phyloP scores from a whole-genome alignment of 2,888 invertebrate species.

The Melitaea athalia region DNA sequence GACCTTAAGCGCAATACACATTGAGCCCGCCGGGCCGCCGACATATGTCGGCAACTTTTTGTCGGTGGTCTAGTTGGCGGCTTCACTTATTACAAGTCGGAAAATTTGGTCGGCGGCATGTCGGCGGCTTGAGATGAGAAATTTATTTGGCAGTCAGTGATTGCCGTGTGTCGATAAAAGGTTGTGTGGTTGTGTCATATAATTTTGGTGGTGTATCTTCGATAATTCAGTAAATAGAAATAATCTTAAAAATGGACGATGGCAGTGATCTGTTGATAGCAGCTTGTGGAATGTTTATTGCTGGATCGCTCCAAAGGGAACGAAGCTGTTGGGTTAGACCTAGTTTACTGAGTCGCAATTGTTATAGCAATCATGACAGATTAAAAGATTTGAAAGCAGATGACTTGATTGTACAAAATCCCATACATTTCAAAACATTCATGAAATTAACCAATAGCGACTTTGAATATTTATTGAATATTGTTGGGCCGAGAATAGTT shows the following conservation, averaged over 20 bases:
- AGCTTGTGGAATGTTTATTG: not conserved
- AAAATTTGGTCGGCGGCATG: conserved; percentile 13
- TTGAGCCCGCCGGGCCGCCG: too few species aligned
- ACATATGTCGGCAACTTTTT: too few species aligned
- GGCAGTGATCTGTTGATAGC: not conserved
- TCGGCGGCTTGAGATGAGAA: conserved; percentile 16
- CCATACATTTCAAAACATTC: not conserved
- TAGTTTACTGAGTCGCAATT: conserved; percentile 6
- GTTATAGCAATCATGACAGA: conserved; percentile 15
- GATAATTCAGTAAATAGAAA: conserved; percentile 27
- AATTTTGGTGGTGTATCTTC: conserved; percentile 33
- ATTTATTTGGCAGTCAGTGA: conserved; percentile 35
- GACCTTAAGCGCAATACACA: too few species aligned
- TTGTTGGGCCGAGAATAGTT: conserved; percentile 43
- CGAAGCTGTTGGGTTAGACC: conserved; percentile 17
- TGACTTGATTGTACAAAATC: conserved; percentile 26
- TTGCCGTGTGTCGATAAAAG: conserved; percentile 29
- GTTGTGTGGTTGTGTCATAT: conserved; percentile 32
- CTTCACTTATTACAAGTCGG: conserved; percentile 3
- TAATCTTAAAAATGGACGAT: conserved; percentile 9
- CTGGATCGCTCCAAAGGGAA: not conserved
- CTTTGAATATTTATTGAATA: conserved; percentile 42
- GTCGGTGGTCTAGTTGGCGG: too few species aligned
- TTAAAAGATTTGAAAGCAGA: conserved; percentile 25
- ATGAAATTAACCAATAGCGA: conserved; percentile 39